These are phyloP conservation scores for Drosophila ohnishii DNA, from an alignment of 1,140 invertebrate species.

Conservation along the genomic window DNA sequence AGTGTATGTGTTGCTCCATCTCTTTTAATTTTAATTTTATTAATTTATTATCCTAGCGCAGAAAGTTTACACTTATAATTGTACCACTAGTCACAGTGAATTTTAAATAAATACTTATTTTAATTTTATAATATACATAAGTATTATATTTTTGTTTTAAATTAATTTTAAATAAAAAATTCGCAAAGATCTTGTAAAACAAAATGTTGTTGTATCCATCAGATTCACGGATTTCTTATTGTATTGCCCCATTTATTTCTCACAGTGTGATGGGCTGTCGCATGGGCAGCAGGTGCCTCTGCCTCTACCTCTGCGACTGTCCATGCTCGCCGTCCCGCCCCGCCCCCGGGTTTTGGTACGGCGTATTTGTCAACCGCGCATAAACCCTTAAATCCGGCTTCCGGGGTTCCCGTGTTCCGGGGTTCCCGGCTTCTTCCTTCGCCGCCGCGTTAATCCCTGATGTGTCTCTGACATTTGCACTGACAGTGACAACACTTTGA, in stretches of 20 bases:
- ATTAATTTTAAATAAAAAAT: no score
- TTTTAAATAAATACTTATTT: background rate
- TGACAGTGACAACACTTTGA: slow-evolving; percentile 83
- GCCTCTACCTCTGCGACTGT: slow-evolving; percentile 29
- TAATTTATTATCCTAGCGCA: background rate
- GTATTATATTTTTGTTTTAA: no score
- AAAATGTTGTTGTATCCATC: background rate
- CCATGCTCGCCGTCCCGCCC: slow-evolving; percentile 19
- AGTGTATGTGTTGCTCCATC: no score
- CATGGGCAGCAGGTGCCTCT: slow-evolving; percentile 59
- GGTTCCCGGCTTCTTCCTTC: slow-evolving; percentile 33
- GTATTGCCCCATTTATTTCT: background rate
- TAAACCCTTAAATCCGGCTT: slow-evolving; percentile 75
- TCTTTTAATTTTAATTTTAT: background rate
- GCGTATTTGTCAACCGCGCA: slow-evolving; percentile 69
- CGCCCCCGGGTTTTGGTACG: slow-evolving; percentile 23
- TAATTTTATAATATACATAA: background rate
- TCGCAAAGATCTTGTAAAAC: no score
- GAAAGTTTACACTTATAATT: background rate
- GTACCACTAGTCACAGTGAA: background rate
- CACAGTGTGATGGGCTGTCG: slow-evolving; percentile 9
- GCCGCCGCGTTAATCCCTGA: slow-evolving; percentile 78
- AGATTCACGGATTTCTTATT: background rate
- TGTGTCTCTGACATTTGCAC: slow-evolving; percentile 82
- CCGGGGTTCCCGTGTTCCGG: slow-evolving; percentile 51